Percentiles rank a stretch among this genome's conserved stretches.
phyloP scores from a whole-genome alignment of 30 jellyfish, hydroid and myxozoan genomes.

The Aurelia coerulea region DNA sequence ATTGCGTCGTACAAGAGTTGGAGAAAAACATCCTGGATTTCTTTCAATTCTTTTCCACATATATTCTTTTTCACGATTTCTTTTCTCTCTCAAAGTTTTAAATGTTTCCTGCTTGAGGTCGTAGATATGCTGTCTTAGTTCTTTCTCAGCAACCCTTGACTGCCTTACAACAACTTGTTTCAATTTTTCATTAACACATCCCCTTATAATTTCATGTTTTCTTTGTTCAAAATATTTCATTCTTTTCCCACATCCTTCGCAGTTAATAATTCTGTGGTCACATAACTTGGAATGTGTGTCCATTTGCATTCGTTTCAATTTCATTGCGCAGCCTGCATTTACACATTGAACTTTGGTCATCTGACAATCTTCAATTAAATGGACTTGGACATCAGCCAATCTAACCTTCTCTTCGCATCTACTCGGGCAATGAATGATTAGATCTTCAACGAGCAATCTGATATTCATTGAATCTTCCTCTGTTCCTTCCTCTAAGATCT shows the following conservation, averaged over 20 bases:
- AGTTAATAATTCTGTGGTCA: conserved; percentile 46
- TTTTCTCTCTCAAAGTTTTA: conserved; percentile 48
- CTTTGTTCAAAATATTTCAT: conserved; percentile 40
- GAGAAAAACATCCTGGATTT: conserved; percentile 63
- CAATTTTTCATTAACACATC: conserved; percentile 37
- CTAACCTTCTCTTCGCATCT: conserved; percentile 27
- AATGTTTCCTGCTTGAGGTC: conserved; percentile 47
- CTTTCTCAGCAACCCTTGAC: conserved; percentile 42
- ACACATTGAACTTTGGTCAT: conserved; percentile 38
- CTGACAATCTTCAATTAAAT: conserved; percentile 12
- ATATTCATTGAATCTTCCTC: conserved; percentile 23
- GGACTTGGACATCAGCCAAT: conserved; percentile 18
- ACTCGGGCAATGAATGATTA: conserved; percentile 41
- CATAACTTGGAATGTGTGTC: conserved; percentile 26
- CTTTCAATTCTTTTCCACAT: conserved; percentile 70
- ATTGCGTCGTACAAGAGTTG: conserved; percentile 55
- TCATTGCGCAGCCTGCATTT: conserved; percentile 27
- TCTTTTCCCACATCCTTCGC: conserved; percentile 58
- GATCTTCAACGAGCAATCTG: conserved; percentile 16
- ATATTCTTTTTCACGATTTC: conserved; percentile 48
- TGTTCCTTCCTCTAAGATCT: conserved; percentile 29
- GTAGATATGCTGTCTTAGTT: conserved; percentile 33
- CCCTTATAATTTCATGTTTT: conserved; percentile 50
- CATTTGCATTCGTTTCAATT: conserved; percentile 40
- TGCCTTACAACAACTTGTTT: conserved; percentile 57